Evolutionary conservation across 2,797 vertebrate species (phyloP).

Genomic region (Petrocephalus sullivani): DNA sequence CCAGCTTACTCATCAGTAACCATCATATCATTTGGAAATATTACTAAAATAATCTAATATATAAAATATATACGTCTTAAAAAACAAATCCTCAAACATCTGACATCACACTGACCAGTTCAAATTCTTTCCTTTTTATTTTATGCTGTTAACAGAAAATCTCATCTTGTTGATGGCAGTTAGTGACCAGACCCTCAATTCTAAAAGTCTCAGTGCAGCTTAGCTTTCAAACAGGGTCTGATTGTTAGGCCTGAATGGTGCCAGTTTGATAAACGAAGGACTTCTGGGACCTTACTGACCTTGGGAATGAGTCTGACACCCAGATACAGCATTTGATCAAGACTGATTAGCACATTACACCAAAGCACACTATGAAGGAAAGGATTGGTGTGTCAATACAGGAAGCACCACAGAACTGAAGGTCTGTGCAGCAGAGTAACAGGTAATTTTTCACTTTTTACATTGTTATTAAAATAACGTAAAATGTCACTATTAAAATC

Average conservation of each 20-base stretch:
- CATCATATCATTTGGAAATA: neutral
- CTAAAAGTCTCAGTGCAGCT: neutral
- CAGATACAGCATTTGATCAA: conserved; percentile 14
- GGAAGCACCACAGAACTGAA: neutral
- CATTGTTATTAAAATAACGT: neutral
- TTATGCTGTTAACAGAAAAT: neutral
- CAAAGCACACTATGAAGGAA: neutral
- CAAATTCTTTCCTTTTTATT: neutral
- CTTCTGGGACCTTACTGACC: neutral
- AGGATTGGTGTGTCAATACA: neutral
- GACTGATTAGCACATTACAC: neutral
- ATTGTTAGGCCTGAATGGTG: conserved; percentile 19
- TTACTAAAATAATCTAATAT: neutral
- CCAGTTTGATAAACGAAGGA: conserved; percentile 2
- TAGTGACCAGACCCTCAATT: neutral
- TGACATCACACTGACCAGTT: neutral
- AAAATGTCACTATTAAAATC: neutral
- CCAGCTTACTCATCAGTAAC: neutral
- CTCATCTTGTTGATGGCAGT: neutral
- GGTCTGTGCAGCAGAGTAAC: neutral
- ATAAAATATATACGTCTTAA: neutral
- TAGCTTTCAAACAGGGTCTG: conserved; percentile 10
- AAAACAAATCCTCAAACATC: neutral
- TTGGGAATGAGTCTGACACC: conserved; percentile 6
- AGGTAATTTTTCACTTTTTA: neutral